Conservation (phyloP, 2,888 invertebrate species). For the Tridacna crocea region DNA sequence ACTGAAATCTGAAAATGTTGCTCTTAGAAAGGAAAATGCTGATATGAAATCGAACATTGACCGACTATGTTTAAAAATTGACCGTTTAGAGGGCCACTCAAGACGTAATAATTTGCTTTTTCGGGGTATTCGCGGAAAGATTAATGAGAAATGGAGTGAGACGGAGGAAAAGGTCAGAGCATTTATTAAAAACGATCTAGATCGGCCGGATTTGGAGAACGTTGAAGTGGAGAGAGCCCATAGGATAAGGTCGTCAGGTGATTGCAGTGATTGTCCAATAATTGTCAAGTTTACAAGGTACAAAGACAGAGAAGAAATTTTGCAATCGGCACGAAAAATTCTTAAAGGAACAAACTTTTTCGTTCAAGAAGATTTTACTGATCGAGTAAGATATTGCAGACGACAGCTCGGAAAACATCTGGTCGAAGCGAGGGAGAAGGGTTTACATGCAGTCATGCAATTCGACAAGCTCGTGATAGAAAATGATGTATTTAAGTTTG, state of each 20-base stretch:
- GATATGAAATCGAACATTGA: not conserved
- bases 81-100: no score
- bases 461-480: no score
- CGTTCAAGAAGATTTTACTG: no score
- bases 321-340: not conserved
- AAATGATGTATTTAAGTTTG: no score
- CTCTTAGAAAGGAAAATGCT: not conserved
- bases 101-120: not conserved
- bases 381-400: no score
- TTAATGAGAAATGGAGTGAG: not conserved
- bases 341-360: no score
- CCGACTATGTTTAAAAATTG: not conserved
- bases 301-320: not conserved
- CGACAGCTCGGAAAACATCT: no score
- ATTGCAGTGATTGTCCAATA: not conserved
- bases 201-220: not conserved
- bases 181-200: not conserved
- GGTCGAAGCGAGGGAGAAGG: no score
- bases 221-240: not conserved
- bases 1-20: not conserved
- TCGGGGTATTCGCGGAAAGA: not conserved
- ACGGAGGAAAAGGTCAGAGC: slow-evolving; percentile 1
- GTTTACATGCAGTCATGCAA: no score
- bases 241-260: not conserved
- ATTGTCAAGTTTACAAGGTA: not conserved